These are phyloP conservation scores for Aegotheles bennettii DNA, from an alignment of 2,113 vertebrate genomes.

Conservation along the genomic window DNA sequence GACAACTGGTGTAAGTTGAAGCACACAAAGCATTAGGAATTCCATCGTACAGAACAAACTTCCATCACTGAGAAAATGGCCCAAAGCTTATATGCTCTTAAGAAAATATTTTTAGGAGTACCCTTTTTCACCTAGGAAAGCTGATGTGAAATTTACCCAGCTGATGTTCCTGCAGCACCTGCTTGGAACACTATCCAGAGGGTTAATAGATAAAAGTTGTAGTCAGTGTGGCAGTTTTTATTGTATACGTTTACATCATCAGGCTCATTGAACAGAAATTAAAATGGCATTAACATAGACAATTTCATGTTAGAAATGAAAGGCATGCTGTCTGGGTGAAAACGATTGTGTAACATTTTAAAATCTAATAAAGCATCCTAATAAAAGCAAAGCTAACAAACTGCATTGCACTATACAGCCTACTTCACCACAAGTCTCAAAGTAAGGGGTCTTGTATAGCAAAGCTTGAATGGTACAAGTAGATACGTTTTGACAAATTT, in stretches of 20 bases:
- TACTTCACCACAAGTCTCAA: not conserved
- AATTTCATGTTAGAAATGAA: not conserved
- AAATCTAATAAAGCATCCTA: not conserved
- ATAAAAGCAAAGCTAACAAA: not conserved
- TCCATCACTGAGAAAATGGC: not conserved
- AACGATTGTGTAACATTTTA: not conserved
- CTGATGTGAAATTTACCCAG: not conserved
- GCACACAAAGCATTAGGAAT: not conserved
- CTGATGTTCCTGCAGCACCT: not conserved
- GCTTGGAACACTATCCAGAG: not conserved
- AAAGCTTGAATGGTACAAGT: not conserved
- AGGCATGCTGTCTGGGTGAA: not conserved
- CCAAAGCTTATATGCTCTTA: not conserved
- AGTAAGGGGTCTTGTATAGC: not conserved
- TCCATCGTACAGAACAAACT: not conserved
- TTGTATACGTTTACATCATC: not conserved
- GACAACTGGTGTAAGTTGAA: not conserved
- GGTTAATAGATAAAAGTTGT: not conserved
- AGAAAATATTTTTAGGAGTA: not conserved
- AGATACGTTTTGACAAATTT: not conserved
- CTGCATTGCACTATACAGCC: not conserved
- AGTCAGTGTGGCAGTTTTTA: conserved; percentile 32
- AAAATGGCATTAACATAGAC: not conserved
- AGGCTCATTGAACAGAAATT: not conserved
- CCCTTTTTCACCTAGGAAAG: not conserved